Conservation (phyloP, 2,113 vertebrate species). For the Archilochus colubris region DNA sequence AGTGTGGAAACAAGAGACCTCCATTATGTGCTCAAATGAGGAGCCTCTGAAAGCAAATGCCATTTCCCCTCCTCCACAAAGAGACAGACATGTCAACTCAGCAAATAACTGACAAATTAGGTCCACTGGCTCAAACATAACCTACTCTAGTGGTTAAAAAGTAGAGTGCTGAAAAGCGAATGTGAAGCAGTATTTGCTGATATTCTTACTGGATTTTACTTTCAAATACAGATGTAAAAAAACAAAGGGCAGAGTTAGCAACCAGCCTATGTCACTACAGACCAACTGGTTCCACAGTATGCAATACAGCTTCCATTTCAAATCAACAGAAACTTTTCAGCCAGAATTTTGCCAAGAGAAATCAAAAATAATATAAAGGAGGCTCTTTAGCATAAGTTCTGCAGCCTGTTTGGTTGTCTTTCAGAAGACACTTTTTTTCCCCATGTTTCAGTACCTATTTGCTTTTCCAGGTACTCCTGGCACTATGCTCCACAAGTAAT, state of each 20-base stretch:
- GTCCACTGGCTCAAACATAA: not conserved
- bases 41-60: not conserved
- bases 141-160: not conserved
- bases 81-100: not conserved
- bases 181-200: not conserved
- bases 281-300: not conserved
- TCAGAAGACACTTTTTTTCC: not conserved
- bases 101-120: conserved; percentile 8
- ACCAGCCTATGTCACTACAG: rapidly evolving
- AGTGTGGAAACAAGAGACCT: not conserved
- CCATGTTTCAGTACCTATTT: not conserved
- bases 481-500: not conserved
- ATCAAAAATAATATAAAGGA: not conserved
- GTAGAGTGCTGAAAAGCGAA: not conserved
- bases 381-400: not conserved
- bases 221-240: not conserved
- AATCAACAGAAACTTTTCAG: not conserved
- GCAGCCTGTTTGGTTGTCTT: not conserved
- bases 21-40: conserved; percentile 17
- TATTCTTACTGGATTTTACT: not conserved
- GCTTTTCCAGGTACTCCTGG: not conserved
- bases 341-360: not conserved
- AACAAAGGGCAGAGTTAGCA: not conserved
- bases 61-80: not conserved
- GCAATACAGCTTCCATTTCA: not conserved